phyloP scores from a whole-genome alignment of 2,113 vertebrate species.

The Actenoides lindsayi region DNA sequence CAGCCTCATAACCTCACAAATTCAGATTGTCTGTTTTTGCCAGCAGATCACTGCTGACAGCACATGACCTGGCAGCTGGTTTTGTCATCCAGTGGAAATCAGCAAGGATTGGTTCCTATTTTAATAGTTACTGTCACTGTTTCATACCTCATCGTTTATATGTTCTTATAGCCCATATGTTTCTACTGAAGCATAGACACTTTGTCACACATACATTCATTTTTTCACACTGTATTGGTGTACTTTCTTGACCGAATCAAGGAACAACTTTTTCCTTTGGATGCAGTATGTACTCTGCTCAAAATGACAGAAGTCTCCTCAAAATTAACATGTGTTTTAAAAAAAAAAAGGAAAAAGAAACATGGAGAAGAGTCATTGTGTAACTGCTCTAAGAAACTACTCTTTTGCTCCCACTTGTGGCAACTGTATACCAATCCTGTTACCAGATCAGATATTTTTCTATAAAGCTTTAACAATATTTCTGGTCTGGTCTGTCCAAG shows the following conservation, averaged over 20 bases:
- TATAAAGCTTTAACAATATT: neutral
- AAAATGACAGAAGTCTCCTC: neutral
- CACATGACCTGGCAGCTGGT: neutral
- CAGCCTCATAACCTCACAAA: neutral
- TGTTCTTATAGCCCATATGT: neutral
- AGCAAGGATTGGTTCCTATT: neutral
- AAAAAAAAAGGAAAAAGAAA: neutral
- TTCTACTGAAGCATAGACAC: accelerated
- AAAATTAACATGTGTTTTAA: too few species aligned
- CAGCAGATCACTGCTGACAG: neutral
- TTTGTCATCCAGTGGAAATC: neutral
- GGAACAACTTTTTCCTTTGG: neutral
- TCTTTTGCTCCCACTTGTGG: neutral
- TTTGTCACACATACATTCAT: neutral
- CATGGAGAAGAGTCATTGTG: neutral
- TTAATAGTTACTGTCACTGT: neutral
- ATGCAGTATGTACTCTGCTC: neutral
- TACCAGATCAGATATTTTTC: neutral
- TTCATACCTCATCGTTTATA: neutral
- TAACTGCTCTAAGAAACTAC: neutral
- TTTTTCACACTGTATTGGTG: neutral
- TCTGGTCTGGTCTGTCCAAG: neutral
- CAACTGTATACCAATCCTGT: neutral
- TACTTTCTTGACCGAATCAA: neutral
- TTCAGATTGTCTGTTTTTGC: accelerated